Evolutionary conservation across 1,140 invertebrate species (phyloP).

Genomic region (Orchestia grillus): DNA sequence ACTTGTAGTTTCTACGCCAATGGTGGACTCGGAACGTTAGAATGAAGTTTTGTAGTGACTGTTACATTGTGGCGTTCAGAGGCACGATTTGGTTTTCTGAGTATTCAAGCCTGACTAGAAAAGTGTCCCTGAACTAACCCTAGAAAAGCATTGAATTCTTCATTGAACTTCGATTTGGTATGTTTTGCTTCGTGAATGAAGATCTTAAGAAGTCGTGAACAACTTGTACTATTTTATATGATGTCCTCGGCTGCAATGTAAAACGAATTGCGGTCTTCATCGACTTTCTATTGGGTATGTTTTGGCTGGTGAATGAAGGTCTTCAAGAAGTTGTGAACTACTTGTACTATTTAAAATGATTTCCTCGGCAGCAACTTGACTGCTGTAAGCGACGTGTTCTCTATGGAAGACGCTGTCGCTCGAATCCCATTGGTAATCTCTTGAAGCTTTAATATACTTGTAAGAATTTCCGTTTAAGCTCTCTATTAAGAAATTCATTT

Average conservation of each 20-base stretch:
- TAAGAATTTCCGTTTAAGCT: background rate
- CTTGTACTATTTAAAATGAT: background rate
- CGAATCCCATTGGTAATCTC: slow-evolving; percentile 11
- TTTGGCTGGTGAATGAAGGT: background rate
- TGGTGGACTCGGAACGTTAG: background rate
- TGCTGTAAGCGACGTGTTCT: background rate
- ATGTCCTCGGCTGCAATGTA: no score
- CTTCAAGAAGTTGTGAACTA: background rate
- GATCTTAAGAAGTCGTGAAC: no score
- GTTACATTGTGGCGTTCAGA: background rate
- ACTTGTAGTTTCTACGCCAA: background rate
- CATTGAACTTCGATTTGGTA: background rate
- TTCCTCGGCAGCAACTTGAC: no score
- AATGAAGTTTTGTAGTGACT: background rate
- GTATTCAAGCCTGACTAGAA: background rate
- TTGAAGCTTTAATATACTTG: slow-evolving; percentile 44
- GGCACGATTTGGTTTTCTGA: background rate
- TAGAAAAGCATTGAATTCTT: background rate
- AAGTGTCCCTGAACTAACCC: background rate
- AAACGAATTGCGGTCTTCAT: background rate
- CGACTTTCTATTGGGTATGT: background rate
- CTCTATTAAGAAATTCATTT: background rate
- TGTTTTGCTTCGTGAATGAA: background rate
- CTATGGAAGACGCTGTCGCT: background rate
- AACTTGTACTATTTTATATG: no score